Evolutionary conservation across 2,113 vertebrate genomes (phyloP), one percentile per base, ranked within the genome.

Genomic region (Serranochromis macrocephalus): DNA sequence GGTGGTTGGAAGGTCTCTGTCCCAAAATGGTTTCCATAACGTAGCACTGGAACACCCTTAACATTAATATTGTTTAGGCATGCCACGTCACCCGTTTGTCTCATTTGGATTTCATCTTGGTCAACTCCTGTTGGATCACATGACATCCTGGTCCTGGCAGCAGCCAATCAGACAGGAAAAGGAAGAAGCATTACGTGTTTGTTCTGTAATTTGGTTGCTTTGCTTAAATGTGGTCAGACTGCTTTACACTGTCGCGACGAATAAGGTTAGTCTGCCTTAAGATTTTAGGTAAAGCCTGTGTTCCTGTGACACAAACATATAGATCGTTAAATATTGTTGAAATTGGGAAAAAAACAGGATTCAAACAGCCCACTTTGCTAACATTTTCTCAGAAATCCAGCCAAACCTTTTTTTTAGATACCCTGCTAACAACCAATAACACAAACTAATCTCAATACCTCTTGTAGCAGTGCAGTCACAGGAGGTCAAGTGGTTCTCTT

Each of bases 121-220:
- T 81, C 19, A 21, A 55, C 53, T 54, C 9, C 21, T 31, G 19
- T 82, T 83, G 89, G 78, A 57, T 49, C 55, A n/a, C 2, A 11
- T 81, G 54, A 71, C 88, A 2, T 66, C 87, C 89, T 90, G 89
- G 90, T 87, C 85, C 86, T 11, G 66, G 17, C 92, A 86, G 86
- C 91, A 90, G 88, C 91, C 91, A 90, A 86, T 92, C 91, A 86
- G 86, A 68, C 85, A 13, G 85, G 71, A 82, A 29, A 10, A 47
- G 68, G 31, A n/a, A 1, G 71, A 38, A 83, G 12, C 31, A 1
- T 78, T 29, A 58, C 16, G 16, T 54, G 53, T 83, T 63, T 38
- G 10, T 83, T 86, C 63, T 45, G 71, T 81, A 29, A 54, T 38
- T 2, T 16, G 40, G 26, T 82, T 4, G 10, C 26, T 84, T 87